These are phyloP conservation scores for Diadromus collaris DNA, from an alignment of 2,888 invertebrate species.

Conservation along the genomic window DNA sequence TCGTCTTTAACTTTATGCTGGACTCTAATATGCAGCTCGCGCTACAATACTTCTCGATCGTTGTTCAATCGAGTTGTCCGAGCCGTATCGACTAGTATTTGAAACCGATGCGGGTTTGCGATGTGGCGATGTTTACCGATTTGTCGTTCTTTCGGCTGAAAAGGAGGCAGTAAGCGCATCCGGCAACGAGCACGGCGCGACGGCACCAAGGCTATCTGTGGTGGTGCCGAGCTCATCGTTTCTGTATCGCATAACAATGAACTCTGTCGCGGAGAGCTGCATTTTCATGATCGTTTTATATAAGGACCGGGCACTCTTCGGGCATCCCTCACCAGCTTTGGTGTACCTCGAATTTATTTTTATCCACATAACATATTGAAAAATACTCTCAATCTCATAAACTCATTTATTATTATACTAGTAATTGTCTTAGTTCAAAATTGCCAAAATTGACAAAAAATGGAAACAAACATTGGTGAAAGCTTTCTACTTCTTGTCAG, in stretches of 20 bases:
- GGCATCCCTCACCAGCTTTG: constrained; percentile 23
- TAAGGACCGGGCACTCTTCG: constrained; percentile 54
- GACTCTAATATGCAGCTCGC: constrained; percentile 1
- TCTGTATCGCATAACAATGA: constrained; percentile 72
- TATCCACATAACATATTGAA: background rate
- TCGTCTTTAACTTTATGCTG: background rate
- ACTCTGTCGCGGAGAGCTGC: constrained; percentile 61
- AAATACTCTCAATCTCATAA: background rate
- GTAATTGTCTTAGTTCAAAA: too few relatives aligned
- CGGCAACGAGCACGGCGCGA: constrained; percentile 65
- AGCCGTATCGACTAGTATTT: constrained; percentile 9
- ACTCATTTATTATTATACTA: background rate
- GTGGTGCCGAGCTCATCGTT: constrained; percentile 57
- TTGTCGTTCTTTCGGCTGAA: constrained; percentile 65
- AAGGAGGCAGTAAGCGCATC: constrained; percentile 70
- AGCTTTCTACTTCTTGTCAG: too few relatives aligned
- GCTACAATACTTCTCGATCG: constrained; percentile 1
- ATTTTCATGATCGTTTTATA: constrained; percentile 68
- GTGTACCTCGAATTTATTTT: constrained; percentile 17
- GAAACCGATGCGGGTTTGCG: constrained; percentile 18
- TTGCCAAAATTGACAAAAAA: too few relatives aligned
- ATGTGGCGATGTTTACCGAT: constrained; percentile 30
- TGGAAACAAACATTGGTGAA: too few relatives aligned
- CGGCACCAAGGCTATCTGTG: constrained; percentile 69
- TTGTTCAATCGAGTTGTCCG: constrained; percentile 12